Base-by-base conservation (phyloP, 2,888 invertebrate species). In the Strigamia transsilvanica region DNA sequence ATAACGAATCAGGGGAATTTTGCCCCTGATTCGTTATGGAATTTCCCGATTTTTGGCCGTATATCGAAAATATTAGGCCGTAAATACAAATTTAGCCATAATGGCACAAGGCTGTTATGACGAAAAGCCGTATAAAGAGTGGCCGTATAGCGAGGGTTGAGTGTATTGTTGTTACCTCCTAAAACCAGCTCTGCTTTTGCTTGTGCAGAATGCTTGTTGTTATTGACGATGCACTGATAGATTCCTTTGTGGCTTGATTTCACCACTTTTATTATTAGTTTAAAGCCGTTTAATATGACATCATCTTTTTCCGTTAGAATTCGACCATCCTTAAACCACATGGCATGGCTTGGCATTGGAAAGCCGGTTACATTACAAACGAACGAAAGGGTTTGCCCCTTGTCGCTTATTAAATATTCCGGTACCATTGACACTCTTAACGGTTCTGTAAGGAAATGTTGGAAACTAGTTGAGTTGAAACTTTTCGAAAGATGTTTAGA, bases 281-380 rank as follows among this genome's bases (percentile, higher is more conserved):
- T 46, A 21, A 23, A 32, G 10, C 46, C 23, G 9, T 42, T 21
- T 23, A 46, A 23, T 38, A 18, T 51, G 46, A 51, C 23, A 13
- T 38, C 80, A 12, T 80, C 51, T n/a, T 5, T 80, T 41, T 80
- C 46, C 13, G 13, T 51, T 32, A 80, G 13, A n/a, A 23, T 21
- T 51, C 21, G 51, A n/a, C 80, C 80, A 51, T 80, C 80, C 41
- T 80, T 80, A 21, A 46, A 23, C 80, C 80, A 80, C 1, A 9
- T 21, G 10, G 46, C 9, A 13, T 42, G 46, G 13, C 10, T 32
- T 15, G 46, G 46, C 12, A 46, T 23, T 80, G 80, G 80, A 15
- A 38, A 42, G 18, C 80, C 80, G 0, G 21, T 32, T 7, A 80
- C 51, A 13, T 80, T 51, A 23, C 80, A 80, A 13, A 9, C 21